Evolutionary conservation across 2,113 vertebrate genomes (phyloP).

Genomic region (Strix uralensis): DNA sequence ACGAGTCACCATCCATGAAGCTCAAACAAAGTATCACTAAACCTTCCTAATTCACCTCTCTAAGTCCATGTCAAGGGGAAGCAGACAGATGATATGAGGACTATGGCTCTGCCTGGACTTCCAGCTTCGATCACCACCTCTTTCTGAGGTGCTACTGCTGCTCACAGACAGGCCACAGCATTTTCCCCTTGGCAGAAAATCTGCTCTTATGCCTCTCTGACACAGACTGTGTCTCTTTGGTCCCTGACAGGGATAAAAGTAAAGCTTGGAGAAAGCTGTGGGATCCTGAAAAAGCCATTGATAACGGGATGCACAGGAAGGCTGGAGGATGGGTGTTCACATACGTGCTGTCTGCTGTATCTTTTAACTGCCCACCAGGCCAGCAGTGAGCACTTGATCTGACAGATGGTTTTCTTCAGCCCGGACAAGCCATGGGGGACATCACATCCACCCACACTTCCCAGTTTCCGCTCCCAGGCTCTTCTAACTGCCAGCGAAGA

Average conservation of each 20-base stretch:
- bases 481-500: neutral
- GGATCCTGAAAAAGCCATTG: neutral
- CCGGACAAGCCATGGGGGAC: neutral
- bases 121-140: neutral
- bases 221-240: neutral
- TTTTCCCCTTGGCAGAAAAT: neutral
- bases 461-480: conserved; percentile 37
- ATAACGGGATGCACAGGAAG: neutral
- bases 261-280: neutral
- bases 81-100: neutral
- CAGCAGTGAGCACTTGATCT: conserved; percentile 10
- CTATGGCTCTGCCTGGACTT: neutral
- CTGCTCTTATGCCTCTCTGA: neutral
- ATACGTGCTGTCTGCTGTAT: neutral
- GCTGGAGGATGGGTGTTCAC: conserved; percentile 36
- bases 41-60: neutral
- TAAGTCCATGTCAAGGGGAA: neutral
- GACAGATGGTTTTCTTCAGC: conserved; percentile 54
- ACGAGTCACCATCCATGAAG: neutral
- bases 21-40: neutral
- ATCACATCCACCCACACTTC: neutral
- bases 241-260: neutral
- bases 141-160: neutral
- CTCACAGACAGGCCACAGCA: neutral
- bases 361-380: conserved; percentile 8